Conservation (phyloP, 2,888 invertebrate genomes). For the Alcis repandata region DNA sequence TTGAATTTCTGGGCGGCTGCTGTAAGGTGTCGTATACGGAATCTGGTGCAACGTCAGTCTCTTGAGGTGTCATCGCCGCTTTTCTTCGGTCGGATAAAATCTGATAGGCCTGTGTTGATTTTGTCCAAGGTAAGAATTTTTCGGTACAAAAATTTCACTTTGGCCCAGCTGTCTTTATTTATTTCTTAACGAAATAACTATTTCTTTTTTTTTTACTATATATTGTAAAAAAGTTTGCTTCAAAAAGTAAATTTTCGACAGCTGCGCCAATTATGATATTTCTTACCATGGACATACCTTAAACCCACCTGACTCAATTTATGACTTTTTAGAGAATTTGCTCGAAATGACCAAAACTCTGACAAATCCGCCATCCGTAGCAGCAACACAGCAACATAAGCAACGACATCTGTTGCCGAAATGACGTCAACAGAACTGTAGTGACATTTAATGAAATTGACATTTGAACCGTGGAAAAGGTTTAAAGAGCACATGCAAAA, state of each 20-base stretch:
- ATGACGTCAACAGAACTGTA: slow-evolving; percentile 44
- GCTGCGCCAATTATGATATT: not conserved
- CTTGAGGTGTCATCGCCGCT: slow-evolving; percentile 43
- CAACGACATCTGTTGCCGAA: slow-evolving; percentile 49
- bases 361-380: slow-evolving; percentile 11
- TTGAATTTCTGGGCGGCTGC: slow-evolving; percentile 96
- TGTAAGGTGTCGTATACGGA: slow-evolving; percentile 90
- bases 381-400: slow-evolving; percentile 23
- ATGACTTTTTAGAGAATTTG: not conserved
- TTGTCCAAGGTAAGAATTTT: slow-evolving; percentile 31
- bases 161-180: slow-evolving; percentile 27
- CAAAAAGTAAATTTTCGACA: slow-evolving; percentile 10
- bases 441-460: slow-evolving; percentile 38
- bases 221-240: no score
- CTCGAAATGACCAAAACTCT: slow-evolving; percentile 13
- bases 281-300: slow-evolving; percentile 32
- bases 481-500: not conserved
- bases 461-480: slow-evolving; percentile 17
- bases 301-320: slow-evolving; percentile 35
- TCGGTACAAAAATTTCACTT: not conserved
- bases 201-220: no score
- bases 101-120: slow-evolving; percentile 36
- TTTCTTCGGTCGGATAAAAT: slow-evolving; percentile 34
- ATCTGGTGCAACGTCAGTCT: slow-evolving; percentile 45
- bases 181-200: no score